Conservation (phyloP, 2,888 invertebrate genomes). For the Drosophila hamatofila region DNA sequence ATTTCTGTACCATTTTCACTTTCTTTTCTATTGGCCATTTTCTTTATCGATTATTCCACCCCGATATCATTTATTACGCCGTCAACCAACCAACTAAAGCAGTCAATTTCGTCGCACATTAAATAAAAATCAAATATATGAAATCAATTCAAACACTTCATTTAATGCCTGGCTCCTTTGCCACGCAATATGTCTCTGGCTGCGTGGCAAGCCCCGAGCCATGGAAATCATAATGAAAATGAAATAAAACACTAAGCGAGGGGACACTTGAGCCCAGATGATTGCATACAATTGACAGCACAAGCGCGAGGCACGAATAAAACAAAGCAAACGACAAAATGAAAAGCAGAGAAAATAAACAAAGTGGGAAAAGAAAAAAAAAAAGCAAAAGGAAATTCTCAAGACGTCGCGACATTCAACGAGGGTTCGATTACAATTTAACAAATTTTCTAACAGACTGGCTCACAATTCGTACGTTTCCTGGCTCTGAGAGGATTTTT, state of each 20-base stretch:
- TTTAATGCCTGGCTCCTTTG: slow-evolving; percentile 36
- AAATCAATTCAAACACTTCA: slow-evolving; percentile 70
- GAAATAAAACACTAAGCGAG: slow-evolving; percentile 48
- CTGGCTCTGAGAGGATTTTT: slow-evolving; percentile 7
- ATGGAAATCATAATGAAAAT: slow-evolving; percentile 66
- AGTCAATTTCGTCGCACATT: slow-evolving; percentile 54
- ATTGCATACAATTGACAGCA: slow-evolving; percentile 53
- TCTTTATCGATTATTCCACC: slow-evolving; percentile 1
- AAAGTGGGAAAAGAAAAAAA: slow-evolving; percentile 14
- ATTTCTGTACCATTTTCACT: neutral
- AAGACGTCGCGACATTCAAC: slow-evolving; percentile 40
- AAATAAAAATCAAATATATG: slow-evolving; percentile 69
- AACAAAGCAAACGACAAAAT: slow-evolving; percentile 34
- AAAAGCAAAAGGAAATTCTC: slow-evolving; percentile 4
- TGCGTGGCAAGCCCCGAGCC: slow-evolving; percentile 28
- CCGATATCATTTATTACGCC: neutral
- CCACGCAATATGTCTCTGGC: slow-evolving; percentile 25
- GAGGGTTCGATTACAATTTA: slow-evolving; percentile 72
- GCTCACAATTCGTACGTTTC: slow-evolving; percentile 35
- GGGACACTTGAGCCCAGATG: slow-evolving; percentile 28
- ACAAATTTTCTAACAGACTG: slow-evolving; percentile 48
- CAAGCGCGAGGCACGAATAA: slow-evolving; percentile 40
- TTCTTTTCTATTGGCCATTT: neutral
- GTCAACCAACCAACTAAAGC: slow-evolving; percentile 35
- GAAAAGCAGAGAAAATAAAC: slow-evolving; percentile 16